These are phyloP conservation scores for Saccostrea cuccullata DNA, from an alignment of 1,140 invertebrate species.

Conservation along the genomic window DNA sequence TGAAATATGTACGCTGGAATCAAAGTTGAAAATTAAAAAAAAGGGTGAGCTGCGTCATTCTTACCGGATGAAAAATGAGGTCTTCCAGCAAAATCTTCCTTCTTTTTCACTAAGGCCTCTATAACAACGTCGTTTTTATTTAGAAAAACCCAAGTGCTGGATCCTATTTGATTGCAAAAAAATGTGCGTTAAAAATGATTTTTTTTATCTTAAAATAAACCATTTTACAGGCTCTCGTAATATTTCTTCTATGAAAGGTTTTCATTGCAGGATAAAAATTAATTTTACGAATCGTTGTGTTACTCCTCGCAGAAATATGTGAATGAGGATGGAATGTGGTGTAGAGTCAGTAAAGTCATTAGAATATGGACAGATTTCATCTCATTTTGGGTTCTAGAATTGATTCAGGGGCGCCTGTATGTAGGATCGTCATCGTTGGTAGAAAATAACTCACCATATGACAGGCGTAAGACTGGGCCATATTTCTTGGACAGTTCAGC, in stretches of 20 bases:
- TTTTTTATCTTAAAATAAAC: too few relatives aligned
- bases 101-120: constrained; percentile 52
- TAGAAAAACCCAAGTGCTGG: constrained; percentile 36
- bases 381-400: too few relatives aligned
- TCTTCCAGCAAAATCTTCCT: constrained; percentile 52
- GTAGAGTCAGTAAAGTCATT: not conserved
- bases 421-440: not conserved
- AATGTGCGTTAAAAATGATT: too few relatives aligned
- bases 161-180: too few relatives aligned
- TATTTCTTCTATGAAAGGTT: too few relatives aligned
- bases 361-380: too few relatives aligned
- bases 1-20: too few relatives aligned
- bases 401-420: too few relatives aligned
- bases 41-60: not conserved
- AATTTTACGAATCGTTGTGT: too few relatives aligned
- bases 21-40: too few relatives aligned
- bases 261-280: too few relatives aligned
- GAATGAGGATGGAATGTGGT: not conserved
- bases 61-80: constrained; percentile 48
- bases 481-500: constrained; percentile 25
- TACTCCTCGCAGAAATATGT: not conserved
- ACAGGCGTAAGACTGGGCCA: constrained; percentile 32
- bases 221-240: too few relatives aligned
- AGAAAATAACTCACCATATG: constrained; percentile 30
- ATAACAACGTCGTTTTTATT: constrained; percentile 45